A percentile compares a stretch with the other conserved stretches of the same genome.
phyloP scores from a whole-genome alignment of 2,797 vertebrate genomes.

The Masticophis lateralis region DNA sequence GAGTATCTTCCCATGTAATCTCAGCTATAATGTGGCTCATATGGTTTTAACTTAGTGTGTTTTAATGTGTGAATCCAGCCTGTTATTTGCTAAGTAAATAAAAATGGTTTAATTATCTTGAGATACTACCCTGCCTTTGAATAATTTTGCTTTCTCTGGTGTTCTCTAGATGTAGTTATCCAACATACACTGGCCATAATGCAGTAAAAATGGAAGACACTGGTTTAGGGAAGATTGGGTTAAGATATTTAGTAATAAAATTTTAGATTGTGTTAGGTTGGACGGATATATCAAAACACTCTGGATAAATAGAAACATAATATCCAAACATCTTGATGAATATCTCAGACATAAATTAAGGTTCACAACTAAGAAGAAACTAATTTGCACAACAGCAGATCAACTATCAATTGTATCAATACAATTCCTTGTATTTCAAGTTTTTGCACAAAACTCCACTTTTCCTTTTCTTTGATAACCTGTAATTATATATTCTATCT shows the following conservation, averaged over 20 bases:
- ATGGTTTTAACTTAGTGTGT: not conserved
- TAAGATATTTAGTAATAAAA: not conserved
- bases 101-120: not conserved
- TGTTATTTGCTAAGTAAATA: not conserved
- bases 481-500: not conserved
- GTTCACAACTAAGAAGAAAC: not conserved
- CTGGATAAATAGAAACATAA: not conserved
- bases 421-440: not conserved
- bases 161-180: not conserved
- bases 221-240: not conserved
- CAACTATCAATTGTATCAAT: not conserved
- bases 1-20: not conserved
- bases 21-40: not conserved
- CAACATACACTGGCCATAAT: not conserved
- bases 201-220: not conserved
- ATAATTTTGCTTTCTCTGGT: not conserved
- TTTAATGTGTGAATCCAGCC: not conserved
- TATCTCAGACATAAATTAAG: not conserved
- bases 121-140: not conserved
- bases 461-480: not conserved
- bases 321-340: not conserved
- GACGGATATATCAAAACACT: not conserved
- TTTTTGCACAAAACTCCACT: not conserved
- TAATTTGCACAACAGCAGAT: not conserved
- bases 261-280: not conserved